A percentile compares a stretch with the other conserved stretches of the same genome.
These are phyloP conservation scores for Polypedilum pembai DNA, from an alignment of 1,140 invertebrate genomes.

Conservation along the genomic window DNA sequence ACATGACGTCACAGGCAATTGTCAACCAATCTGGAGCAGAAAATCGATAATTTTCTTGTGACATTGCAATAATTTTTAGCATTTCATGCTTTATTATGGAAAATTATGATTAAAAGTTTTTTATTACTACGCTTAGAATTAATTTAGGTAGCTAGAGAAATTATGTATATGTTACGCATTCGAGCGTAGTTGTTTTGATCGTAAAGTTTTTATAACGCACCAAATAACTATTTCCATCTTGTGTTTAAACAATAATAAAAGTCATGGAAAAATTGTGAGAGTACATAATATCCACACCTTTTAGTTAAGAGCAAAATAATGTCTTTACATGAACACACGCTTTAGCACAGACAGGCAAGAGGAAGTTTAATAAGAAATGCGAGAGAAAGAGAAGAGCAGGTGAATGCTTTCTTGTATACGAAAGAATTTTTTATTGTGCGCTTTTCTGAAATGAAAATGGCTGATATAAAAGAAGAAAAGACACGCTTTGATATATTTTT, in stretches of 20 bases:
- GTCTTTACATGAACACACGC: background rate
- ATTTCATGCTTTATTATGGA: background rate
- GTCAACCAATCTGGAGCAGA: background rate
- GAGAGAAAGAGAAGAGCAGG: background rate
- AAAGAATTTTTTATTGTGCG: slow-evolving; percentile 23
- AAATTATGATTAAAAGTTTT: background rate
- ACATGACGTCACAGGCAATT: slow-evolving; percentile 21
- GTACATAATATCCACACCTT: no score
- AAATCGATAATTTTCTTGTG: background rate
- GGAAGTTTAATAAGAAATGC: slow-evolving; percentile 1
- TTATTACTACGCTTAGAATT: background rate
- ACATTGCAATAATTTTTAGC: slow-evolving; percentile 7
- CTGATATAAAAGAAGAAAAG: slow-evolving; percentile 28
- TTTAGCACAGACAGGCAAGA: background rate
- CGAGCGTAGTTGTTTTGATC: slow-evolving; percentile 20
- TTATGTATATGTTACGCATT: background rate
- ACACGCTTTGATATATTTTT: slow-evolving; percentile 25
- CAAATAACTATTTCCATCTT: background rate
- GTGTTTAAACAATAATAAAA: no score
- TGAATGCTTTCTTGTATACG: background rate
- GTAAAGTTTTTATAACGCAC: slow-evolving; percentile 11
- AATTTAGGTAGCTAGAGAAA: background rate
- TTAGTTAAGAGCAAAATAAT: no score
- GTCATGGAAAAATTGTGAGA: no score
- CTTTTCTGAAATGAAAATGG: slow-evolving; percentile 22